Conservation (phyloP, 1,140 invertebrate species). For the Andrena cerasifolii region DNA sequence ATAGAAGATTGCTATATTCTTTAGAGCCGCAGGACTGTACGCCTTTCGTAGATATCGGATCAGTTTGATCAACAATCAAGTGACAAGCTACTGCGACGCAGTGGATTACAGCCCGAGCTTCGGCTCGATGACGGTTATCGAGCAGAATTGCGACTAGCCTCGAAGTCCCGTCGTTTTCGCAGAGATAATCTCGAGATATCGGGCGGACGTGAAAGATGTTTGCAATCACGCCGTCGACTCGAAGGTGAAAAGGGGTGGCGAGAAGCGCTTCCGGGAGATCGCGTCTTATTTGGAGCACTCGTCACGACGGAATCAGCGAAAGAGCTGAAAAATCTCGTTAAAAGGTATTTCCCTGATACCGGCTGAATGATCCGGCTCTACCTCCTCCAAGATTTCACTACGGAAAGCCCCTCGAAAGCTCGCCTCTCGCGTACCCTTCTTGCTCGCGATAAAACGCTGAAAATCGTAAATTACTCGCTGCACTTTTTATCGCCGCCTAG, state of each 20-base stretch:
- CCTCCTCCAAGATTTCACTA: neutral
- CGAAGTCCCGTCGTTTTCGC: neutral
- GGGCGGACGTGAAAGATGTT: neutral
- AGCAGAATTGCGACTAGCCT: neutral
- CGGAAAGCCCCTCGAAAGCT: neutral
- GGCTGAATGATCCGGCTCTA: neutral
- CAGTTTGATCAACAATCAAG: too few species aligned
- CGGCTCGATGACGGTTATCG: neutral
- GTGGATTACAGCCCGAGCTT: too few species aligned
- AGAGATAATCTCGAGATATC: neutral
- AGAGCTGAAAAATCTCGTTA: slow-evolving; percentile 24
- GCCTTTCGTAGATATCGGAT: too few species aligned
- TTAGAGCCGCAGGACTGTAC: too few species aligned
- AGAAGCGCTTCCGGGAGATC: neutral
- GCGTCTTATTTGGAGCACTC: neutral
- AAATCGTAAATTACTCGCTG: slow-evolving; percentile 25
- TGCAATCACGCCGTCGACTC: neutral
- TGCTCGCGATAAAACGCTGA: neutral
- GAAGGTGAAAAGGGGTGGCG: neutral
- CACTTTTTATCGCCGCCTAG: slow-evolving; percentile 3
- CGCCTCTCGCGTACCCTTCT: neutral
- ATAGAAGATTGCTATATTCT: too few species aligned
- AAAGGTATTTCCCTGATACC: neutral
- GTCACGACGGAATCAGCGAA: neutral
- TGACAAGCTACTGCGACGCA: too few species aligned